Evolutionary conservation across 1,140 invertebrate genomes (phyloP), one percentile per base, ranked within the genome.

Genomic region (Batillaria attramentaria): DNA sequence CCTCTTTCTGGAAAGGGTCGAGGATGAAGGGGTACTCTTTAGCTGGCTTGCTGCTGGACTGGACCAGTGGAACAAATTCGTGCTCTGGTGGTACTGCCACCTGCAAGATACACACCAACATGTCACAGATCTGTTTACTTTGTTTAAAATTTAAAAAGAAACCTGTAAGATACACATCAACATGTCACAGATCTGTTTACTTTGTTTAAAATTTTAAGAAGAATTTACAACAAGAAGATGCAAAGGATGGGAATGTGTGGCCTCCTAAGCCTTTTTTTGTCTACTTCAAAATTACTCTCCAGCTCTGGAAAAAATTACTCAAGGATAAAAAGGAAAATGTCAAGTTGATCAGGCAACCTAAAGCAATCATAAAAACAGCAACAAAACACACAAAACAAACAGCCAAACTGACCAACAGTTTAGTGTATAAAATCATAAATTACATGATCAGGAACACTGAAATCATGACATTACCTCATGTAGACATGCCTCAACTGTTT

Each of bases 1-100:
- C 98, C 92, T 99, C 96, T 86, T 96, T 97, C 91, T 99, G 99
- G 92, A 99, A 99, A 0, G 98, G 95, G 95, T 99, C 99, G 35
- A 99, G 92, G 74, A 95, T 94, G 88, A 99, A 99, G 83, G 95
- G 94, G 89, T 99, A 99, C 81, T 96, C 95, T 90, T 98, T 98
- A 0, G 96, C 96, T 82, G 96, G 94, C 24, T 87, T 85, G 10
- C 80, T 65, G 37, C 81, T 79, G 16, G 84, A 72, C 77, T 87
- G 85, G 5, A 39, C 8, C 41, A 93, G 84, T 35, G 97, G 95
- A 37, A 94, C 91, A 92, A 97, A 99, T 78, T 95, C 94, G 79
- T 95, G 93, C 85, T 95, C 94, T 35, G 95, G 95, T 72, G 97
- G 97, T 72, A 97, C 93, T 37, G 97, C 97, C 50, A 98, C 91